Base-by-base conservation (phyloP, 2,888 invertebrate genomes). In the Caenorhabditis sp. region DNA sequence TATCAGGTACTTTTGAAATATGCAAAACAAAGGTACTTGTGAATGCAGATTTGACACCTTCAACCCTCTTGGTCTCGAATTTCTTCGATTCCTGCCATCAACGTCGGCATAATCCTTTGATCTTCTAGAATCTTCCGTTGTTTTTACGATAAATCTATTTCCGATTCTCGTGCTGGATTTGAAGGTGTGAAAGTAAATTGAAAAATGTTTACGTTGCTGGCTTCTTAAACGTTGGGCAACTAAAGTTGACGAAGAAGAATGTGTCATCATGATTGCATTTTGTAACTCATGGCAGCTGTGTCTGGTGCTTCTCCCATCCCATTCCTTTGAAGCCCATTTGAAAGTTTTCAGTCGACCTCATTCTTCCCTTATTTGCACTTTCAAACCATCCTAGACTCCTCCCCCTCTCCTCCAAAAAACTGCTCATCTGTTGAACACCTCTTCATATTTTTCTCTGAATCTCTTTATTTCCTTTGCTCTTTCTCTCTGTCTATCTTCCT, bases 11-110 rank as follows among this genome's bases (percentile, higher is more conserved):
- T 58, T 41, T 59, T 5, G 26, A 24, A 31, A 5, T 75, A 75
- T 75, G 75, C 75, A 44, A 75, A 75, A 56, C 47, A 59, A 28
- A 28, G 75, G 75, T 75, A 75, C 75, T 75, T 75, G 75, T 75
- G 16, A 75, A 75, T 56, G 41, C 64, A 28, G 47, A 49, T n/a
- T 22, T n/a, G 28, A 16, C 22, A 8, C 24, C 24, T 28, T 58
- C 35, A 47, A 24, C 44, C 31, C 16, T n/a, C n/a, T 47, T 54
- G 5, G 12, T 66, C 56, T 64, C 74, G 22, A 24, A 41, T 54
- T 63, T 58, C 66, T 26, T 14, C 8, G 41, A 35, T 74, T 22
- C 28, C 35, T 8, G 2, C 1, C 16, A 6, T 24, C 24, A 1
- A 5, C 24, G 31, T 41, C 74, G 74, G 74, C 56, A 22, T 10